Base-by-base conservation (phyloP, 2,797 vertebrate genomes). In the Meda fulgida region DNA sequence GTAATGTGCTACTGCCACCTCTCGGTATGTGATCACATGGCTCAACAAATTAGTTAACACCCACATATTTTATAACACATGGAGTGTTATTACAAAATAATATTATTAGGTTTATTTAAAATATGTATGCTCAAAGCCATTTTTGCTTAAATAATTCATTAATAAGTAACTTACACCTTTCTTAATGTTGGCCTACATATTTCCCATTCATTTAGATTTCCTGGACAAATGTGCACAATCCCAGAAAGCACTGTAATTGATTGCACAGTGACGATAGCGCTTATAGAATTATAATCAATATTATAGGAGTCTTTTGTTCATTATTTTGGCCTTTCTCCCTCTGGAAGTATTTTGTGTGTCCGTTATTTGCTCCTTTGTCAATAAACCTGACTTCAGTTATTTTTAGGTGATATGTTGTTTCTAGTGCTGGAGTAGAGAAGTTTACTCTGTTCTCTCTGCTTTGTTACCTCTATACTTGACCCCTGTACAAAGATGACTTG, bases 1-100 rank as follows among this genome's bases (percentile, higher is more conserved):
- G 60, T 55, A 69, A 84, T 55, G 34, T 84, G 51, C 83, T 84
- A 84, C 83, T 84, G 83, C 83, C 83, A 71, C 75, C 83, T 78
- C 36, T 70, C 23, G 83, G 75, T 71, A 7, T 5, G 0, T 63
- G 23, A 67, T 60, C 48, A 78, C 31, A 31, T 48, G 18, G 10
- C 29, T 58, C 48, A 23, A 19, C 48, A 67, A 67, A 76, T 69
- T 14, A 48, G 58, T 31, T 21, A 81, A 26, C 19, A 55, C 51
- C 21, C n/a, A 58, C 34, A 58, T 70, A 29, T 40, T 53, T 11
- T 53, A 21, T 29, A 53, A 40, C 9, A 55, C 13, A 21, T 8
- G 9, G 34, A 43, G 51, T 38, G n/a, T 21, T 9, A 29, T 16
- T 19, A 29, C 23, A 19, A 14, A 34, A 31, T 21, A 21, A 23